Evolutionary conservation across 1,140 invertebrate species (phyloP).

Genomic region (Scaptodrosophila lebanonensis): DNA sequence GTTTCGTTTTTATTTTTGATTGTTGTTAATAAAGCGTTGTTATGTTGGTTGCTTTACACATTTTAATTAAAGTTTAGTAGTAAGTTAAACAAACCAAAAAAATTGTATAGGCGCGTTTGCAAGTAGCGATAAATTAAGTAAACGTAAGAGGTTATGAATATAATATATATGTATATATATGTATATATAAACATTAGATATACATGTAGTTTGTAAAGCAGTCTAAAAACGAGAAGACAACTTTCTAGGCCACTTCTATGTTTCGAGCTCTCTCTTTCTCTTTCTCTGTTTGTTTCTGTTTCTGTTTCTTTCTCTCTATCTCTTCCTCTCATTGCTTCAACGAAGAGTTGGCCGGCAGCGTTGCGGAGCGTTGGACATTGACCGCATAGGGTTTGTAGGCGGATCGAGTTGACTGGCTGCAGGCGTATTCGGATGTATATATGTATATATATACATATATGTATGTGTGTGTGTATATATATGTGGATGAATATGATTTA

Average conservation of each 20-base stretch:
- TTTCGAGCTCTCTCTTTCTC: not conserved
- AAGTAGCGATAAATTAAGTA: constrained; percentile 56
- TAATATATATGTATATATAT: constrained; percentile 10
- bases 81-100: constrained; percentile 61
- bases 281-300: not conserved
- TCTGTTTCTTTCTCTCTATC: not conserved
- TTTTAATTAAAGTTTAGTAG: constrained; percentile 8
- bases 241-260: too few relatives aligned
- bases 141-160: constrained; percentile 30
- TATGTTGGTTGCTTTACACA: constrained; percentile 24
- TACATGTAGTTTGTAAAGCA: constrained; percentile 22
- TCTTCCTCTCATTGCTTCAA: constrained; percentile 66
- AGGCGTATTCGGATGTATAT: constrained; percentile 1
- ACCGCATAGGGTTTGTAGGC: constrained; percentile 82
- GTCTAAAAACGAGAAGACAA: constrained; percentile 22
- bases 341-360: constrained; percentile 82
- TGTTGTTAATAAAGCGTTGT: constrained; percentile 24
- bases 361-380: constrained; percentile 82
- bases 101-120: constrained; percentile 14
- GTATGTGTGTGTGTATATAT: too few relatives aligned
- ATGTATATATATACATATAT: too few relatives aligned
- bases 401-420: constrained; percentile 83
- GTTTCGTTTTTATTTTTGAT: not conserved
- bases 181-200: constrained; percentile 39
- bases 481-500: too few relatives aligned